These are phyloP conservation scores for Bos javanicus DNA, from an alignment of 2,113 vertebrate genomes.

Conservation along the genomic window DNA sequence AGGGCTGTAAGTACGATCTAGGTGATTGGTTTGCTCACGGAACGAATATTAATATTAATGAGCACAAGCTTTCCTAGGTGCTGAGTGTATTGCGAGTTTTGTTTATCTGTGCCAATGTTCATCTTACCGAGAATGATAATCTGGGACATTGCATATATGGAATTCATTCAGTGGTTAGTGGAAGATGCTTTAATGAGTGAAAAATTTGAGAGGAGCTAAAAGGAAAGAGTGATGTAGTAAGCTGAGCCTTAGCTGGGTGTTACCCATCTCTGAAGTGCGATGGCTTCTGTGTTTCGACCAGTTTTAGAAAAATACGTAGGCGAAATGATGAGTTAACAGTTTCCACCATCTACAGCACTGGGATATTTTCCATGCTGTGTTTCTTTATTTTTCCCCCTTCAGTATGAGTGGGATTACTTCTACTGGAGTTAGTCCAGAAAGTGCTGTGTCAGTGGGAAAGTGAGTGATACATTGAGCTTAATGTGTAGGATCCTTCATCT, in stretches of 20 bases:
- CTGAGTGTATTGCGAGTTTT: background rate
- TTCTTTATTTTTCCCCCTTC: background rate
- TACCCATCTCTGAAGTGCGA: background rate
- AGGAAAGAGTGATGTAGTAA: background rate
- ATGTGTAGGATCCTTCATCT: background rate
- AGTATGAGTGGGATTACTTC: background rate
- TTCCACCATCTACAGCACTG: background rate
- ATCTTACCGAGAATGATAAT: background rate
- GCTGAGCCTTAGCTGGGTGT: background rate
- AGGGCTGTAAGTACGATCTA: background rate
- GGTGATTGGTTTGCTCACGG: background rate
- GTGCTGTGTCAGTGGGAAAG: background rate
- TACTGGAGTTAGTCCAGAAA: background rate
- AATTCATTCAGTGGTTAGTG: background rate
- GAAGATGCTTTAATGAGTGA: background rate
- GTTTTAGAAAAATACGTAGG: background rate
- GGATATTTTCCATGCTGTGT: background rate
- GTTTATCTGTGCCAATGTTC: rapidly evolving
- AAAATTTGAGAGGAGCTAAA: background rate
- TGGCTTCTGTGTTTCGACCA: background rate
- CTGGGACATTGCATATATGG: background rate
- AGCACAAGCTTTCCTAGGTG: background rate
- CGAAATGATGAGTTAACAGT: background rate
- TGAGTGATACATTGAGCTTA: background rate
- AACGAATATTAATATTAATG: background rate